A percentile compares a stretch with the other conserved stretches of the same genome.
Evolutionary conservation across 2,888 invertebrate species (phyloP).

Genomic region (Morpho helenor): DNA sequence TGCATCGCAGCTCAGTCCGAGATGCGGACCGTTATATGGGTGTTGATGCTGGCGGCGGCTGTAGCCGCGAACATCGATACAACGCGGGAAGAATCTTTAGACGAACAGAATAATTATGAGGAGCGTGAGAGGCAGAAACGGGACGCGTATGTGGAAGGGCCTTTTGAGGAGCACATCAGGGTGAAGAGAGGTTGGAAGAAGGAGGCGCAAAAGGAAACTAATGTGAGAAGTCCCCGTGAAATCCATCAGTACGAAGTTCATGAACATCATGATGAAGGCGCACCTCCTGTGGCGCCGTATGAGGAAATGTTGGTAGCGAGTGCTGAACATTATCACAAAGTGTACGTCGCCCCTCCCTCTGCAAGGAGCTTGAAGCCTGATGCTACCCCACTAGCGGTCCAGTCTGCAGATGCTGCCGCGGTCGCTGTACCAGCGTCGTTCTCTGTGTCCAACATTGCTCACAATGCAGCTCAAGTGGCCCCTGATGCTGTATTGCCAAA

Average conservation of each 20-base stretch:
- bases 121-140: conserved; percentile 39
- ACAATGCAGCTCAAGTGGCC: conserved; percentile 26
- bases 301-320: conserved; percentile 70
- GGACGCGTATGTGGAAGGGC: conserved; percentile 44
- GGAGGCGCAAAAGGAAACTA: conserved; percentile 28
- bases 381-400: conserved; percentile 26
- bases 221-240: conserved; percentile 42
- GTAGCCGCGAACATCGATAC: conserved; percentile 50
- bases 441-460: conserved; percentile 14
- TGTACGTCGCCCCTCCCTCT: conserved; percentile 46
- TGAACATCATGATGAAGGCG: conserved; percentile 53
- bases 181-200: conserved; percentile 51
- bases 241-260: conserved; percentile 68
- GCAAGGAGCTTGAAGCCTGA: conserved; percentile 40
- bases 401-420: conserved; percentile 6
- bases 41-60: conserved; percentile 43
- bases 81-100: conserved; percentile 35
- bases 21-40: conserved; percentile 55
- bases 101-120: conserved; percentile 18
- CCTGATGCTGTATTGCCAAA: conserved; percentile 7
- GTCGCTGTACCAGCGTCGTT: conserved; percentile 17
- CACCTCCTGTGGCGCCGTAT: conserved; percentile 50
- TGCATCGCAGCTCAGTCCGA: conserved; percentile 43
- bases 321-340: conserved; percentile 64
- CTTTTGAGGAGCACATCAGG: conserved; percentile 52